Conservation (phyloP, 2,888 invertebrate species). For the Polylopha cassiicola region DNA sequence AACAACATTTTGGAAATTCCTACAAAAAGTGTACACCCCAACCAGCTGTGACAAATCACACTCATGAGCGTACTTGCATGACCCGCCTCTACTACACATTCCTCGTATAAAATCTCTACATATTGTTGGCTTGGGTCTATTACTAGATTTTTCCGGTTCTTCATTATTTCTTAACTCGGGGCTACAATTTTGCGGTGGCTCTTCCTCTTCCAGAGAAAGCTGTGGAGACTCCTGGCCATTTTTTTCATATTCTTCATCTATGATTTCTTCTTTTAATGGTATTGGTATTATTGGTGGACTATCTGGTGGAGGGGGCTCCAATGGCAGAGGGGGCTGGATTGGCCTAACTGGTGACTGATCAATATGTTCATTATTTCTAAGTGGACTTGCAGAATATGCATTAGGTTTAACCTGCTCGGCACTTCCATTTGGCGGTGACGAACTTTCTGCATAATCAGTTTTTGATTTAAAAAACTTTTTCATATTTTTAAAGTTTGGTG, state of each 20-base stretch:
- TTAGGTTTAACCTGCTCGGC: constrained; percentile 4
- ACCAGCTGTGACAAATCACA: constrained; percentile 44
- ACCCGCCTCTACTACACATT: constrained; percentile 37
- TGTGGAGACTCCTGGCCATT: constrained; percentile 13
- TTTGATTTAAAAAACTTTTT: constrained; percentile 51
- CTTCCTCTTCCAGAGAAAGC: neutral
- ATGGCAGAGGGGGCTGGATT: constrained; percentile 43
- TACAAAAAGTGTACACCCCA: constrained; percentile 54
- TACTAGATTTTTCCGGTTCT: constrained; percentile 5
- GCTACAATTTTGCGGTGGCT: constrained; percentile 5
- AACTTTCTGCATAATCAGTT: constrained; percentile 36
- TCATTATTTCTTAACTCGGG: constrained; percentile 1
- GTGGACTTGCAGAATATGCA: constrained; percentile 1
- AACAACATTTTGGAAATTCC: constrained; percentile 48
- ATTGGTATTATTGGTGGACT: constrained; percentile 27
- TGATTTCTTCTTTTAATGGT: constrained; percentile 39
- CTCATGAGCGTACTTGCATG: constrained; percentile 49
- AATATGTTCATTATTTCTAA: neutral
- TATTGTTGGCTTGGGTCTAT: constrained; percentile 29
- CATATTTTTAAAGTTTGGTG: constrained; percentile 58
- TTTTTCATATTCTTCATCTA: constrained; percentile 34
- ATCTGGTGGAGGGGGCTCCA: constrained; percentile 44
- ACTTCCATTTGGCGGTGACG: constrained; percentile 17
- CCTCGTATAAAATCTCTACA: constrained; percentile 56
- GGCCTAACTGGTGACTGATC: constrained; percentile 12